Base-by-base conservation (phyloP, 2,888 invertebrate species). In the Chromoteleia sp. region DNA sequence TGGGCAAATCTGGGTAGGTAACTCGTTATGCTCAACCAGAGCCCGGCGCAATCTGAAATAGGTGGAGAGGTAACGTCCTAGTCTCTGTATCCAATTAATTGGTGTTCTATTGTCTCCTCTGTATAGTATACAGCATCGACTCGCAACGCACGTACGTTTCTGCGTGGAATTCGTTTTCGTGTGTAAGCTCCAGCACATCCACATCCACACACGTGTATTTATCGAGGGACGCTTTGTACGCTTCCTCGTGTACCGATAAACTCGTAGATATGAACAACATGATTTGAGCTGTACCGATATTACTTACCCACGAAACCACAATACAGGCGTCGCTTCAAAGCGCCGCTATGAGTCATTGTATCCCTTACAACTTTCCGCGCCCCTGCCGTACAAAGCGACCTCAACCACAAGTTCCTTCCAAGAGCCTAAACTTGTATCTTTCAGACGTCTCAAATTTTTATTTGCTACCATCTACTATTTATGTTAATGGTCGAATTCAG, bases 241-340 rank as follows among this genome's bases (percentile, higher is more conserved):
- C 58, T 68, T 68, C 48, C 61, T 48, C 80, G 2, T 80, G 70
- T 70, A 68, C 70, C 70, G 74, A 75, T 75, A 75, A 75, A 80
- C 70, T 75, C 75, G 75, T 75, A 75, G 80, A 75, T 80, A 74
- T 75, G 70, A 80, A 80, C 80, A 80, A 80, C 80, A 58, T 75
- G 70, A 80, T 80, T 80, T 70, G 78, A 63, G 84, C 79, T 71
- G 84, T 84, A 82, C 83, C 83, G 84, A 87, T 86, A 87, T 87
- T 86, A 86, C 87, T 87, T 87, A 85, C 85, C 83, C 83, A 71
- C 82, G 81, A 84, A 81, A 76, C 87, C 86, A 52, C 84, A 84
- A 83, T 77, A 79, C 83, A 52, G 52, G 43, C 71, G 33, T 78
- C 8, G 71, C 65, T 36, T 78, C 71, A 71, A 78, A 78, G 71